Conservation (phyloP, 2,888 invertebrate genomes). For the Diarsia brunnea region DNA sequence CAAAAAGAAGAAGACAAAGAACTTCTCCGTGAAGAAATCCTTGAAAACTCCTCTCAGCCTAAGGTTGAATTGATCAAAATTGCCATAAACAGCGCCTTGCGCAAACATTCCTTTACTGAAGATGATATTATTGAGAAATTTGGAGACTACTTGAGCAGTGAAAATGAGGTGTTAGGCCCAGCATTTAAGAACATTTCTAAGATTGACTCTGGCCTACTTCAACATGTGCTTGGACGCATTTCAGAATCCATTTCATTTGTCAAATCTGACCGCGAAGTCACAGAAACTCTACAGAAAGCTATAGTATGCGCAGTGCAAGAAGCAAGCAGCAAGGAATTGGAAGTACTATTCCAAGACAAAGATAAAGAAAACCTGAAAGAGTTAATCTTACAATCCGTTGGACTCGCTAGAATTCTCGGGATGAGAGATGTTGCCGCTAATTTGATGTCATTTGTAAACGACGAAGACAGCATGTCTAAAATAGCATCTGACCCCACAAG, state of each 20-base stretch:
- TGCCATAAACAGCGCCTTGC: slow-evolving; percentile 86
- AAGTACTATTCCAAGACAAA: slow-evolving; percentile 88
- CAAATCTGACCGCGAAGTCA: slow-evolving; percentile 92
- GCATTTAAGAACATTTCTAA: slow-evolving; percentile 93
- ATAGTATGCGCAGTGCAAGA: slow-evolving; percentile 92
- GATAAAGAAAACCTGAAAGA: slow-evolving; percentile 85
- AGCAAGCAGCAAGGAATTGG: slow-evolving; percentile 91
- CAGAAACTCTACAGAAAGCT: slow-evolving; percentile 92
- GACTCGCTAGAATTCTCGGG: slow-evolving; percentile 93
- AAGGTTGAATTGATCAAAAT: slow-evolving; percentile 92
- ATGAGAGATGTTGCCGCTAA: slow-evolving; percentile 92
- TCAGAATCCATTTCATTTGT: slow-evolving; percentile 91
- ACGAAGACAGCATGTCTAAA: slow-evolving; percentile 90
- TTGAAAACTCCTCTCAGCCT: slow-evolving; percentile 88
- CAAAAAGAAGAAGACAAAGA: slow-evolving; percentile 89
- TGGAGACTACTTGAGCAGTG: slow-evolving; percentile 91
- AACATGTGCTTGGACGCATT: slow-evolving; percentile 91
- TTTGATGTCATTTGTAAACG: slow-evolving; percentile 88
- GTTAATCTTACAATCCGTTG: slow-evolving; percentile 92
- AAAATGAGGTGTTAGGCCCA: slow-evolving; percentile 91
- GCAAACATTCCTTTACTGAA: slow-evolving; percentile 87
- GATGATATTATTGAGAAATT: slow-evolving; percentile 92
- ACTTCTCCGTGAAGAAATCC: slow-evolving; percentile 86
- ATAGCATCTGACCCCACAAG: slow-evolving; percentile 91
- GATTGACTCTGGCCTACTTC: slow-evolving; percentile 91